phyloP scores from a whole-genome alignment of 2,797 vertebrate species.

The Sitta carolinensis region DNA sequence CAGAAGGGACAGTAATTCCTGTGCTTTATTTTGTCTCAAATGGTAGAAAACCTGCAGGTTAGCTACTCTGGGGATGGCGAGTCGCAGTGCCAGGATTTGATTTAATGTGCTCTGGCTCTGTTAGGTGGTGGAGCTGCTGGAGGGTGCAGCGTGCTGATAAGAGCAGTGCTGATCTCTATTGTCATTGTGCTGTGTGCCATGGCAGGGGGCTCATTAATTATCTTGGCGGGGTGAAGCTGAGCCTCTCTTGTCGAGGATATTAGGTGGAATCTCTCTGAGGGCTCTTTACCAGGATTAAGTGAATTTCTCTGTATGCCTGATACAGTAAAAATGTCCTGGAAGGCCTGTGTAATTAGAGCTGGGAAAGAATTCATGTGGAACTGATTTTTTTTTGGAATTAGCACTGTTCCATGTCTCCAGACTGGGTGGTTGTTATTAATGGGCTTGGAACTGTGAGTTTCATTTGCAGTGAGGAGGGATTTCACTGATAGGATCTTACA shows the following conservation, averaged over 20 bases:
- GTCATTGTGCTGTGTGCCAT: constrained; percentile 70
- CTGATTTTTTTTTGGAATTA: background rate
- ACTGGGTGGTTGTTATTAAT: background rate
- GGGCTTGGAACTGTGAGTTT: background rate
- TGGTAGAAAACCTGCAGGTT: background rate
- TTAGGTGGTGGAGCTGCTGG: constrained; percentile 66
- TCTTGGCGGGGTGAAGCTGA: constrained; percentile 69
- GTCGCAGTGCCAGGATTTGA: constrained; percentile 58
- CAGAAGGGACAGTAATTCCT: background rate
- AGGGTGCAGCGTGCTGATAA: constrained; percentile 84
- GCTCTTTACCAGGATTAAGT: constrained; percentile 31
- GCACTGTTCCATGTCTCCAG: background rate
- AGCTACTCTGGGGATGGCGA: background rate
- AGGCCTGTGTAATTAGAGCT: background rate
- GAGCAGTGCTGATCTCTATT: constrained; percentile 62
- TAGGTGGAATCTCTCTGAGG: background rate
- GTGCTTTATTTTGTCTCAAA: background rate
- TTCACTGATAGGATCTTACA: too few relatives aligned
- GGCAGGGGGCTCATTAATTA: constrained; percentile 82
- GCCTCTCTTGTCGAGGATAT: constrained; percentile 32
- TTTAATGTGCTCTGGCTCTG: constrained; percentile 76
- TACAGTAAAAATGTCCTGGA: background rate
- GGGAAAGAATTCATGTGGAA: background rate
- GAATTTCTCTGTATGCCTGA: background rate
- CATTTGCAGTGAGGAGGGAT: background rate